phyloP scores from a whole-genome alignment of 2,888 invertebrate genomes.

The Thereva unica region DNA sequence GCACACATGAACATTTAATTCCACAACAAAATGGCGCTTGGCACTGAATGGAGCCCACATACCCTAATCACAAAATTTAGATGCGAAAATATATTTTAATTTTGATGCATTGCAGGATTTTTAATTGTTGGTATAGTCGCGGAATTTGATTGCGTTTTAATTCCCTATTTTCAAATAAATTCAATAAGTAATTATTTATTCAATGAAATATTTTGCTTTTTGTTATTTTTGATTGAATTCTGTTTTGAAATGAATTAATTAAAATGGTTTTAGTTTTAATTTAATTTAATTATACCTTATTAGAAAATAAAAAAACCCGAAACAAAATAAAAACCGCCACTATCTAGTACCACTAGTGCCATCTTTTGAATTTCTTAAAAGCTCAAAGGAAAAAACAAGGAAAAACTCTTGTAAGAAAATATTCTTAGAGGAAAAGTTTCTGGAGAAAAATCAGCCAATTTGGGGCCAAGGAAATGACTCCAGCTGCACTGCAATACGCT shows the following conservation, averaged over 20 bases:
- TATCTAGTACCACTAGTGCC: conserved; percentile 37
- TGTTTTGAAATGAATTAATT: conserved; percentile 22
- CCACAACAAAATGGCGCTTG: conserved; percentile 37
- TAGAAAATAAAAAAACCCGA: conserved; percentile 3
- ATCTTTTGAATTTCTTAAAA: conserved; percentile 42
- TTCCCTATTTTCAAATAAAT: no score
- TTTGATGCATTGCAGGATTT: conserved; percentile 22
- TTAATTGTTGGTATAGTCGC: no score
- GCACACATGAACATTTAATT: conserved; percentile 47
- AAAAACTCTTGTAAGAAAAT: conserved; percentile 42
- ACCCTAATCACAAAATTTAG: conserved; percentile 31
- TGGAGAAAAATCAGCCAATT: conserved; percentile 29
- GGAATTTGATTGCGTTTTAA: no score
- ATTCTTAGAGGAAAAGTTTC: conserved; percentile 43
- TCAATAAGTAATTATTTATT: no score
- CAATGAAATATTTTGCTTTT: no score
- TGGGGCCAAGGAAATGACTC: conserved; percentile 20
- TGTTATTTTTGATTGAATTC: conserved; percentile 27
- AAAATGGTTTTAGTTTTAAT: conserved; percentile 5
- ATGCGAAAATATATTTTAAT: conserved; percentile 31
- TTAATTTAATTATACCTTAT: not conserved
- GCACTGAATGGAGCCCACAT: conserved; percentile 17
- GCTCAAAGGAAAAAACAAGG: conserved; percentile 14
- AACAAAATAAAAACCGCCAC: not conserved
- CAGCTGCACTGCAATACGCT: conserved; percentile 16